These are phyloP conservation scores for Cristatella mucedo DNA, from an alignment of 2,888 invertebrate genomes.

Conservation along the genomic window DNA sequence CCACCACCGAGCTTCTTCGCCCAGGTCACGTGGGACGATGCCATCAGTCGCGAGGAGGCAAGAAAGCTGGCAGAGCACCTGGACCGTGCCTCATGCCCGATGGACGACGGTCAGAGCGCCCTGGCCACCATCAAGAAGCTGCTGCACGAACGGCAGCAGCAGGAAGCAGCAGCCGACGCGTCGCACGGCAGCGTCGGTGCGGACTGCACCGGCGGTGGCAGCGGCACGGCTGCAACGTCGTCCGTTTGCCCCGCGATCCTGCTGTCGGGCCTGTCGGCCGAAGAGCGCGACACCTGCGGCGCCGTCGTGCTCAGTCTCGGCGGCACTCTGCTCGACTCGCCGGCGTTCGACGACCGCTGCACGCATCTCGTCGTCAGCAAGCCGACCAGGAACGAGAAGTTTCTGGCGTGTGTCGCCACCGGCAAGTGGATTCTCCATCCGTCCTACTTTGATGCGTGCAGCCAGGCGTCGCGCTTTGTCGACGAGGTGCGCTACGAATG, in stretches of 20 bases:
- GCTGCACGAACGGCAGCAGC: no score
- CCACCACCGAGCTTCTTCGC: no score
- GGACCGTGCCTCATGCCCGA: no score
- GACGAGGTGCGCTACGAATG: conserved; percentile 39
- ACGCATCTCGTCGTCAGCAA: conserved; percentile 64
- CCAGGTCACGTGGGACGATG: no score
- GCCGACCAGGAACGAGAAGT: conserved; percentile 60
- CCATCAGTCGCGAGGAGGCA: no score
- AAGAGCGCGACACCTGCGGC: conserved; percentile 40
- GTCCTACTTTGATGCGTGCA: conserved; percentile 55
- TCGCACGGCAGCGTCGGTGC: no score
- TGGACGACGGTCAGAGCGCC: no score
- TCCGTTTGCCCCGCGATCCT: conserved; percentile 7
- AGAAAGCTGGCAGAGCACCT: no score
- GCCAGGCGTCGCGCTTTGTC: conserved; percentile 47
- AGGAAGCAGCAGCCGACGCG: no score
- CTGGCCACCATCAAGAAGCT: no score
- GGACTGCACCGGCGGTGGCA: no score
- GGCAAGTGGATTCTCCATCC: conserved; percentile 78
- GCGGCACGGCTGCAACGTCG: no score
- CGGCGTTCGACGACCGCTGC: conserved; percentile 47
- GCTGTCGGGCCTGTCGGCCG: neutral
- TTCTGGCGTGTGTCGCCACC: conserved; percentile 65
- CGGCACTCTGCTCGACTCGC: conserved; percentile 47
- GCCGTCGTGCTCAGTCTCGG: conserved; percentile 48